These are phyloP conservation scores for Ptychobarbus kaznakovi DNA, from an alignment of 2,797 vertebrate species.

Conservation along the genomic window DNA sequence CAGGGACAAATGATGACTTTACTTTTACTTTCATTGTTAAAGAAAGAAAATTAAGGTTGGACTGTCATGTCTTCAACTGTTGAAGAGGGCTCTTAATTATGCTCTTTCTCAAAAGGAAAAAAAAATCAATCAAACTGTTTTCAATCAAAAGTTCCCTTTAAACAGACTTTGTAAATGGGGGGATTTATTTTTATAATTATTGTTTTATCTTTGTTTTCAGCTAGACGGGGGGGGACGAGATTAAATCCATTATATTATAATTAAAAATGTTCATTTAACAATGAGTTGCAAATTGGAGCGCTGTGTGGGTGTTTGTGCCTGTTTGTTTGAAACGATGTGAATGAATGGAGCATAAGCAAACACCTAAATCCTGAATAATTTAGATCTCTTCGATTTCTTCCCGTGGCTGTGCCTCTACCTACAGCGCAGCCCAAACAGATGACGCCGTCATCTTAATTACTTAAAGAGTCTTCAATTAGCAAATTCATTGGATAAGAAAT, in stretches of 20 bases:
- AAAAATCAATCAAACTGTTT: conserved; percentile 16
- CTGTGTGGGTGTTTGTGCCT: conserved; percentile 41
- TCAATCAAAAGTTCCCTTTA: conserved; percentile 21
- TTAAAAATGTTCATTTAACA: conserved; percentile 4
- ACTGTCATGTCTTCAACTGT: conserved; percentile 13
- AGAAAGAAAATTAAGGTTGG: conserved; percentile 12
- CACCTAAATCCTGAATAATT: conserved; percentile 56
- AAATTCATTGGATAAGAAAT: conserved; percentile 4
- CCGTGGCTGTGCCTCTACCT: conserved; percentile 17
- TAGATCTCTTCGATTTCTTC: conserved; percentile 50
- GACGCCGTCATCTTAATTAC: conserved; percentile 12
- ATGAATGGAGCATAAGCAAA: conserved; percentile 42
- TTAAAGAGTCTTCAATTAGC: not conserved
- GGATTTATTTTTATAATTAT: conserved; percentile 17
- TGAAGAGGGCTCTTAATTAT: conserved; percentile 28
- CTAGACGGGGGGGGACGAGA: conserved; percentile 5
- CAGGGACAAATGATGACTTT: conserved; percentile 27
- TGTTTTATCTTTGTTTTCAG: conserved; percentile 26
- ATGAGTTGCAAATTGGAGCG: conserved; percentile 8
- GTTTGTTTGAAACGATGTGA: conserved; percentile 53
- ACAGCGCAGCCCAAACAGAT: conserved; percentile 9
- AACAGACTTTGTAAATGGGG: conserved; percentile 8
- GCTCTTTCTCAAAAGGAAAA: conserved; percentile 15
- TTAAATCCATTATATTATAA: conserved; percentile 36
- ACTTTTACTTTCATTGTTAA: not conserved